Base-by-base conservation (phyloP, 2,113 vertebrate species). In the Formicarius rufipectus region DNA sequence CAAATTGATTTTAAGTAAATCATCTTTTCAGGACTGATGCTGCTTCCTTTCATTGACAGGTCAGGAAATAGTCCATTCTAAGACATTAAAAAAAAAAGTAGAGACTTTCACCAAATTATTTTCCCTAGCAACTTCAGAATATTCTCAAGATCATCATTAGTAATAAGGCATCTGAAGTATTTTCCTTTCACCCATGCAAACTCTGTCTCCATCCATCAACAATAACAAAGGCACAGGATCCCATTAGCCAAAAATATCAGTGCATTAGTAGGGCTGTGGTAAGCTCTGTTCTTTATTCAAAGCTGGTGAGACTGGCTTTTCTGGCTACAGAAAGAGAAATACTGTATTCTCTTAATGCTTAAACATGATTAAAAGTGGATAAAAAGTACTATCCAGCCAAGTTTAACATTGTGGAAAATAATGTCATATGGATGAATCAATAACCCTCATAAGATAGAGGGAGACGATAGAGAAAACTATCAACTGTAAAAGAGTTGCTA, bases 261-360 rank as follows among this genome's bases (percentile, higher is more conserved):
- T 16, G 47, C 85, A 94, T 93, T 68, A 82, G 95, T 72, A 80
- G 95, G 69, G 64, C 88, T 74, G 15, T 84, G 56, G 69, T 78
- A 88, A 97, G 79, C 19, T 59, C 89, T 91, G 67, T 63, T 94
- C 79, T 95, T 97, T 92, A 89, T 33, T 90, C 59, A 91, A 96
- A 96, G 60, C 58, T 96, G 68, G 71, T 52, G 35, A 72, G 53
- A 94, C 85, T 80, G 5, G 27, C 59, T 95, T 87, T 96, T 89
- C 85, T 33, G 13, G 9, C 6, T 72, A n/a, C 28, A 42, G n/a
- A 89, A 47, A 59, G 52, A 83, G 55, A 47, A 18, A 31, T 18
- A 44, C 3, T 13, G 37, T 89, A 62, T 87, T 87, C 39, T 84
- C 74, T 95, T 80, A 66, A 96, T 92, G 59, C 56, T 91, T 92